phyloP scores from a whole-genome alignment of 2,888 invertebrate species.

The Drosophila formosana region DNA sequence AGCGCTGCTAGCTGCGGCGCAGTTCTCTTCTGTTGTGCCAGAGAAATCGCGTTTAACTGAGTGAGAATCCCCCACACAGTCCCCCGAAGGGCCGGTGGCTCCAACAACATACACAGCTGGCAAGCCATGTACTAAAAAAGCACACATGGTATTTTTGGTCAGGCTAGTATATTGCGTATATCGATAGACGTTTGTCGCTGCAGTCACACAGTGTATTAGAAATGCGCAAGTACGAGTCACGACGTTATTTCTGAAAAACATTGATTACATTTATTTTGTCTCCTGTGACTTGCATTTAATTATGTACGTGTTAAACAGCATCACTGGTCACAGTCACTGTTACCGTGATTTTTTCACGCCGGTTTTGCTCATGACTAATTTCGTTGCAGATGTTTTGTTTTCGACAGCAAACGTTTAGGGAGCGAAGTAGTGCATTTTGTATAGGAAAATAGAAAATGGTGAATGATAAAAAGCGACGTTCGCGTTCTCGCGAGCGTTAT shows the following conservation, averaged over 20 bases:
- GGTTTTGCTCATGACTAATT: constrained; percentile 38
- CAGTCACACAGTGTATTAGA: constrained; percentile 16
- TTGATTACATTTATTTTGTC: neutral
- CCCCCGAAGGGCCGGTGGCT: constrained; percentile 45
- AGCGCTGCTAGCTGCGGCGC: constrained; percentile 14
- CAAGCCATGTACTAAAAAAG: neutral
- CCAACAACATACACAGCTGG: constrained; percentile 44
- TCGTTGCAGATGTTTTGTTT: constrained; percentile 43
- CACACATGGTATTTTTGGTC: neutral
- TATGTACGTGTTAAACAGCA: neutral
- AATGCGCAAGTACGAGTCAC: neutral
- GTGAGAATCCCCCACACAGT: constrained; percentile 19
- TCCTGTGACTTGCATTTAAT: neutral
- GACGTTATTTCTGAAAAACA: neutral
- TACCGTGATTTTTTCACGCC: constrained; percentile 8
- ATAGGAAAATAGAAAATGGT: constrained; percentile 74
- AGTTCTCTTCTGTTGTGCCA: constrained; percentile 32
- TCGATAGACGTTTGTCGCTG: neutral
- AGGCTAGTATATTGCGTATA: constrained; percentile 18
- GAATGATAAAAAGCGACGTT: constrained; percentile 86
- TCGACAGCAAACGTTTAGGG: constrained; percentile 36
- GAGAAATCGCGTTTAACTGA: constrained; percentile 61
- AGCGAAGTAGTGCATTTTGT: neutral
- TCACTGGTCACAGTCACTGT: constrained; percentile 7
- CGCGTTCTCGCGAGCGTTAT: constrained; percentile 85